Evolutionary conservation across 2,888 invertebrate genomes (phyloP), one percentile per base, ranked within the genome.

Genomic region (Lasioglossum calceatum): DNA sequence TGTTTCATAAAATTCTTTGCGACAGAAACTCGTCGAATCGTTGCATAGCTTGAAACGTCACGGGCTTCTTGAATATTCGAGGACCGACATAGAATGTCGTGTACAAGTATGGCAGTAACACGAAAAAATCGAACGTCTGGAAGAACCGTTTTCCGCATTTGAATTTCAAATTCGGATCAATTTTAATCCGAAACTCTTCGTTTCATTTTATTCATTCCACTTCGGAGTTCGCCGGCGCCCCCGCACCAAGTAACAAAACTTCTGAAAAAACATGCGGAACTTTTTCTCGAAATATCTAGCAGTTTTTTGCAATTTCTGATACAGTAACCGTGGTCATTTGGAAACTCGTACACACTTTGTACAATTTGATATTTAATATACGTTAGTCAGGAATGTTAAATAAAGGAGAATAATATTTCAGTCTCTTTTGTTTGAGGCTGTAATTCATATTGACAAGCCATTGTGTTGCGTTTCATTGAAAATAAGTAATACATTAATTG

Each of bases 111-210:
- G 23, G 36, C 70, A 4, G 70, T 12, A n/a, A n/a, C 39, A 10
- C 36, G 12, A 70, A 23, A 70, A 70, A 42, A 70, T 67, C 67
- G 67, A 67, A 67, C 67, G 19, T 0, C 47, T 0, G 67, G 67
- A 3, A 23, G 32, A 36, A 67, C 67, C 36, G 23, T 36, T 67
- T 8, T 19, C 8, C 36, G 32, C 67, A 67, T 67, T 67, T 67
- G 67, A 67, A 32, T 67, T 67, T 67, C 67, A 67, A 36, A 67
- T 67, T 32, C 64, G 64, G 32, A 64, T 64, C 64, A 64, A 64
- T 64, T 64, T 64, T 64, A 64, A 64, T 64, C 64, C 64, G 32
- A 32, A 32, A 16, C 32, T 64, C 67, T 36, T 32, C 67, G 67
- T 36, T 67, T 67, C 36, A 67, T 36, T 67, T 67, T 67, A 67